Evolutionary conservation across 2,113 vertebrate genomes (phyloP).

Genomic region (Perca flavescens): DNA sequence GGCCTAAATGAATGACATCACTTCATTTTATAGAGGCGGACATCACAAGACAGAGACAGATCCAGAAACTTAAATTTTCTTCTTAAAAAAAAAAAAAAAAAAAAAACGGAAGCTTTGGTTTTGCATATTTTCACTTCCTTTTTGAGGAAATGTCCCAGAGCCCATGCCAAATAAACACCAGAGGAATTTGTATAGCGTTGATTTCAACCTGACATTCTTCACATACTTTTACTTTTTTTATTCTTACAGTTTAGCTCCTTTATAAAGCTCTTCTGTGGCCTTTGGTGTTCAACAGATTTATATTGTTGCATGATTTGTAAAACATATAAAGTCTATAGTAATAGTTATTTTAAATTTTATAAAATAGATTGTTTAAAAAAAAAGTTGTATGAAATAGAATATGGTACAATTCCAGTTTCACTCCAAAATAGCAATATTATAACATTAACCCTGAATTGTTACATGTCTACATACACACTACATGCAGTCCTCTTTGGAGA

Average conservation of each 20-base stretch:
- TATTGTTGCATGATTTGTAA: neutral
- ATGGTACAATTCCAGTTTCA: neutral
- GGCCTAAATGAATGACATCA: constrained; percentile 71
- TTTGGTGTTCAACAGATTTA: neutral
- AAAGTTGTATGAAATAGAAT: neutral
- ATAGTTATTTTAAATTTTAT: neutral
- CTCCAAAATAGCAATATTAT: constrained; percentile 1
- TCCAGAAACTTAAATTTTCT: constrained; percentile 64
- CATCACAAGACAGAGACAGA: constrained; percentile 80
- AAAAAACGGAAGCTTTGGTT: constrained; percentile 76
- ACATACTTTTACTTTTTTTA: constrained; percentile 61
- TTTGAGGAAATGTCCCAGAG: constrained; percentile 79
- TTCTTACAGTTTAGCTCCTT: constrained; percentile 3
- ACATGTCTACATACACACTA: constrained; percentile 11
- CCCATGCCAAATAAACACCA: constrained; percentile 80
- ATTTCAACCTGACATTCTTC: constrained; percentile 70
- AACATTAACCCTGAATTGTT: constrained; percentile 8
- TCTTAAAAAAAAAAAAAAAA: constrained; percentile 41
- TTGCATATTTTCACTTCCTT: constrained; percentile 88
- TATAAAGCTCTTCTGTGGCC: neutral
- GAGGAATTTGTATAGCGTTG: constrained; percentile 61
- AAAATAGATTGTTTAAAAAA: neutral
- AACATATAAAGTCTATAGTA: neutral
- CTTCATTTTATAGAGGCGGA: constrained; percentile 49
- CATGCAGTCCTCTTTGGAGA: constrained; percentile 39